Conservation (phyloP, 2,888 invertebrate genomes). For the Drosophila subquinaria region DNA sequence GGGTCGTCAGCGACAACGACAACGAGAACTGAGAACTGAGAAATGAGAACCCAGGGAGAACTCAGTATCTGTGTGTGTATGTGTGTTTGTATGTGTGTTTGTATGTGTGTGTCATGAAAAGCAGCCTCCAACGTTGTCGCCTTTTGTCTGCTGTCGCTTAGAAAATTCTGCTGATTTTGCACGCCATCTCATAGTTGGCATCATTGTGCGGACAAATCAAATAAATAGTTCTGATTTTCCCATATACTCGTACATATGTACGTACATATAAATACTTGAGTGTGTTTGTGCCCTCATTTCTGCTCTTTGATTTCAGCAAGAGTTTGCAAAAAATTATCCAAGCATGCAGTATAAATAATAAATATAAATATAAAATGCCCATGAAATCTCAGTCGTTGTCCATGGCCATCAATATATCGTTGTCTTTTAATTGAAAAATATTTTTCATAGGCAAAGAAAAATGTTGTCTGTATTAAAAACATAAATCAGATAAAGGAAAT, state of each 20-base stretch:
- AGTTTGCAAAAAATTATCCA: slow-evolving; percentile 60
- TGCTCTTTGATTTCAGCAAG: slow-evolving; percentile 67
- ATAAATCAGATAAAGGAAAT: slow-evolving; percentile 27
- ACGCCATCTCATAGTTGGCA: slow-evolving; percentile 72
- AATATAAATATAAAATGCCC: slow-evolving; percentile 47
- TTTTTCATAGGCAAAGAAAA: slow-evolving; percentile 28
- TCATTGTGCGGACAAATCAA: slow-evolving; percentile 78
- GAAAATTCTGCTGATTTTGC: slow-evolving; percentile 75
- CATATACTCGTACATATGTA: slow-evolving; percentile 12
- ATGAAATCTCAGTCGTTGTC: slow-evolving; percentile 40
- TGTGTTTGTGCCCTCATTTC: slow-evolving; percentile 49
- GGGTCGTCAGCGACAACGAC: slow-evolving; percentile 67
- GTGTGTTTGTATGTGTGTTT: neutral
- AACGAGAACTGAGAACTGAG: slow-evolving; percentile 9
- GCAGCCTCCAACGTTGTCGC: slow-evolving; percentile 56
- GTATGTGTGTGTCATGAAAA: slow-evolving; percentile 1
- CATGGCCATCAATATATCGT: slow-evolving; percentile 30
- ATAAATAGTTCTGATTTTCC: slow-evolving; percentile 76
- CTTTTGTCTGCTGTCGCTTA: slow-evolving; percentile 56
- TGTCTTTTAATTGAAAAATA: slow-evolving; percentile 66
- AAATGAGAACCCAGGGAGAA: slow-evolving; percentile 8
- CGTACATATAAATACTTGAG: slow-evolving; percentile 8
- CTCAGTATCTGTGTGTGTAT: neutral
- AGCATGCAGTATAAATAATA: slow-evolving; percentile 57
- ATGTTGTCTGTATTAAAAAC: slow-evolving; percentile 8